Evolutionary conservation across 37 sponge, comb jelly and placozoan species (phyloP).

Genomic region (Crambe crambe): DNA sequence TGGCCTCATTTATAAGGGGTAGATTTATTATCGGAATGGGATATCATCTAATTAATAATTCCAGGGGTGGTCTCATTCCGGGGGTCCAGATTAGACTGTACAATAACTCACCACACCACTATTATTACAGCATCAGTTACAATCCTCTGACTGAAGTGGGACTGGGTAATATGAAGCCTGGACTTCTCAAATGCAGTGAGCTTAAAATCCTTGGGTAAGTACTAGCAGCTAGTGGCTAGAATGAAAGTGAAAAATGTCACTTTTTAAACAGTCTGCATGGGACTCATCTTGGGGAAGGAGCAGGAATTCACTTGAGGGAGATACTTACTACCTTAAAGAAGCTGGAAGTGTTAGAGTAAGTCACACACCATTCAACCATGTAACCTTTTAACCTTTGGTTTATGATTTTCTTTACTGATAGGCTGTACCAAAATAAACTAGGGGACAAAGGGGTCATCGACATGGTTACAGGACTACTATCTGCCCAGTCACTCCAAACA

Average conservation of each 20-base stretch:
- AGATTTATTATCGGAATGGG: too few relatives aligned
- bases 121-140: constrained; percentile 37
- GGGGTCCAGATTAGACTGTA: too few relatives aligned
- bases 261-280: constrained; percentile 20
- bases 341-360: constrained; percentile 33
- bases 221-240: not conserved
- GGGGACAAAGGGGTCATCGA: constrained; percentile 23
- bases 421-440: constrained; percentile 30
- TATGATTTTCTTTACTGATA: not conserved
- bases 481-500: constrained; percentile 12
- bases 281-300: not conserved
- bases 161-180: constrained; percentile 18
- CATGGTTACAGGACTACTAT: constrained; percentile 18
- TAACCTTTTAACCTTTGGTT: not conserved
- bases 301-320: constrained; percentile 16
- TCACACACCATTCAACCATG: not conserved
- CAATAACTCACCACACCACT: too few relatives aligned
- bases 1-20: too few relatives aligned
- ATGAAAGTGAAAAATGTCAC: not conserved
- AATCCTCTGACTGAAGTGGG: constrained; percentile 33
- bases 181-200: constrained; percentile 23
- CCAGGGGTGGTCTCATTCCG: too few relatives aligned
- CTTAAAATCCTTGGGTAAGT: constrained; percentile 39
- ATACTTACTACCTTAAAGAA: constrained; percentile 14
- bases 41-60: too few relatives aligned